Evolutionary conservation across 37 sponge, comb jelly and placozoan genomes (phyloP).

Genomic region (Oopsacas minuta): DNA sequence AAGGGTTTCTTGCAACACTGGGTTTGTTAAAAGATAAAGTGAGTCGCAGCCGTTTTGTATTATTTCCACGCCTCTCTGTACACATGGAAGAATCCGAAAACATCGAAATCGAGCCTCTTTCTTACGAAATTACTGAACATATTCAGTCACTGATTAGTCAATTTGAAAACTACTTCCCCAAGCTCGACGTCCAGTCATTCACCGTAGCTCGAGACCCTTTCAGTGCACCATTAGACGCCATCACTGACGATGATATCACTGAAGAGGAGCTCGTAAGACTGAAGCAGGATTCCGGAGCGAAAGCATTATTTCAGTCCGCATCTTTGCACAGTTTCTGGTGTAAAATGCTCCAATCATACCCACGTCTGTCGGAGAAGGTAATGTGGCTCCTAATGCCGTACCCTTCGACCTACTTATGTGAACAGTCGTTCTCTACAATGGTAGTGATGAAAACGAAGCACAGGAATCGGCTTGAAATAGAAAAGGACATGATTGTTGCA

Average conservation of each 20-base stretch:
- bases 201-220: constrained; percentile 8
- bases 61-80: background rate
- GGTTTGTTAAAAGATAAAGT: constrained; percentile 18
- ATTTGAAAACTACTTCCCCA: background rate
- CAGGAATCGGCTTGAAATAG: constrained; percentile 8
- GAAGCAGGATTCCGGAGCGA: constrained; percentile 8
- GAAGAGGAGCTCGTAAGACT: constrained; percentile 18
- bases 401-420: constrained; percentile 10
- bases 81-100: constrained; percentile 4
- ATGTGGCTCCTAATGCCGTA: constrained; percentile 13
- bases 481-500: constrained; percentile 15
- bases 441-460: constrained; percentile 8
- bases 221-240: constrained; percentile 8
- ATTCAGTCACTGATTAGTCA: constrained; percentile 16
- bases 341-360: background rate
- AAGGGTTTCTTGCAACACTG: constrained; percentile 10
- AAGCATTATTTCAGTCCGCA: background rate
- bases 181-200: constrained; percentile 6
- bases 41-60: background rate
- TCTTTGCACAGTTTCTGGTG: background rate
- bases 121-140: background rate
- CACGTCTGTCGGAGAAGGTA: background rate
- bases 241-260: constrained; percentile 12
- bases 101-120: constrained; percentile 1
- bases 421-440: constrained; percentile 16